Percentiles rank a stretch among this genome's conserved stretches.
Conservation (phyloP, 2,797 vertebrate genomes). For the Pseudopleuronectes americanus region DNA sequence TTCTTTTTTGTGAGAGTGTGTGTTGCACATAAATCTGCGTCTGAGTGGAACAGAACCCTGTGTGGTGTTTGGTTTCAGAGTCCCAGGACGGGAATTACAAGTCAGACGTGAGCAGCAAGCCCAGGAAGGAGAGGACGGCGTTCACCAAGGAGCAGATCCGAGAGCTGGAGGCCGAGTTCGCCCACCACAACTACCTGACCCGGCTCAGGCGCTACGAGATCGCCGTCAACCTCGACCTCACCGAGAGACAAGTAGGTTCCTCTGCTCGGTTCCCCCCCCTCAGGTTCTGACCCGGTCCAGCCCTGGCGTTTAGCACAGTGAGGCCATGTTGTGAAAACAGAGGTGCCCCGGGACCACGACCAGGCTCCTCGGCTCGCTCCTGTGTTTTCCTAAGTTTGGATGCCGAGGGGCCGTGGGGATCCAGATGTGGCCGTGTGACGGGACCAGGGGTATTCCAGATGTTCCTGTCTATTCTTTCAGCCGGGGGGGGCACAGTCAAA, state of each 20-base stretch:
- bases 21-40: constrained; percentile 65
- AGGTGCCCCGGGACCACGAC: constrained; percentile 38
- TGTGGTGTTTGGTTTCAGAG: constrained; percentile 86
- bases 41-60: constrained; percentile 67
- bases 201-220: constrained; percentile 98
- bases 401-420: constrained; percentile 61
- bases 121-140: constrained; percentile 98
- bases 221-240: constrained; percentile 98
- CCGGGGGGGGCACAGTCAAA: constrained; percentile 62
- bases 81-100: constrained; percentile 98
- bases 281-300: constrained; percentile 32
- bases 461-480: constrained; percentile 78
- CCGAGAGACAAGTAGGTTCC: constrained; percentile 96
- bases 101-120: constrained; percentile 97
- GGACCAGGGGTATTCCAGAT: constrained; percentile 83
- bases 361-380: constrained; percentile 62
- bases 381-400: constrained; percentile 65
- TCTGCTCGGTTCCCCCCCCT: constrained; percentile 3
- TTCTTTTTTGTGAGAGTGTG: background rate
- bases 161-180: constrained; percentile 98
- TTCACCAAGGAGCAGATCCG: constrained; percentile 99
- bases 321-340: constrained; percentile 73
- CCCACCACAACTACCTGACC: constrained; percentile 99
- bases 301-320: constrained; percentile 54
- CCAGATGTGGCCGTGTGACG: constrained; percentile 74